Base-by-base conservation (phyloP, 2,888 invertebrate genomes). In the Sarcophaga subvicina region DNA sequence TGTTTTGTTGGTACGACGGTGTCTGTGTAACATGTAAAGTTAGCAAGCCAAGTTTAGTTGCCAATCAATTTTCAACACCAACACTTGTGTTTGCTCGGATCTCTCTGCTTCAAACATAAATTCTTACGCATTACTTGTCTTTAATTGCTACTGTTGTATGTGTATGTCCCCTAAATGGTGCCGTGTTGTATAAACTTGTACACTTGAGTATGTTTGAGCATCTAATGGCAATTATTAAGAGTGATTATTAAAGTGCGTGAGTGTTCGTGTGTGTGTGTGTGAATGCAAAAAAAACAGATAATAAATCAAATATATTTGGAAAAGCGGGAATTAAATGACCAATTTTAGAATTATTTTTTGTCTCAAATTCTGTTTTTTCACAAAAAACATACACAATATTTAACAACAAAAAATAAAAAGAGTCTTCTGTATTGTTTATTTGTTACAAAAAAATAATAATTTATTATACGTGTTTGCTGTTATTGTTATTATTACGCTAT, bases 21-120 rank as follows among this genome's bases (percentile, higher is more conserved):
- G 27, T 20, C 22, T 78, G 66, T 79, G 66, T 71, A 45, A 63
- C 22, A 75, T 78, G 69, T 79, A 83, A 79, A 49, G 79, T 84
- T 63, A 73, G 67, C 79, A 82, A 86, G 75, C 81, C 62, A 54
- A 69, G 79, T 87, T 87, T 67, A 87, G 87, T 87, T 84, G 84
- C 79, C 84, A 84, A 84, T 87, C 81, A 84, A 81, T 67, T 84
- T 80, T 84, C 84, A 79, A 84, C 84, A 79, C 60, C 2, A 81
- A 82, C 71, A 81, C 84, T 87, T 87, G 81, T 81, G 75, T 79
- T 87, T 76, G 59, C 62, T 22, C 47, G 4, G 8, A 25, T 83
- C 54, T 54, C 54, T 71, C 71, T 20, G 60, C 22, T 70, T 45
- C 60, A 25, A 60, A 66, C 14, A 66, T 4, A 17, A 79, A 64